Percentiles rank a stretch among this genome's conserved stretches.
Evolutionary conservation across 2,888 invertebrate species (phyloP).

Genomic region (Caenorhabditis sp.): DNA sequence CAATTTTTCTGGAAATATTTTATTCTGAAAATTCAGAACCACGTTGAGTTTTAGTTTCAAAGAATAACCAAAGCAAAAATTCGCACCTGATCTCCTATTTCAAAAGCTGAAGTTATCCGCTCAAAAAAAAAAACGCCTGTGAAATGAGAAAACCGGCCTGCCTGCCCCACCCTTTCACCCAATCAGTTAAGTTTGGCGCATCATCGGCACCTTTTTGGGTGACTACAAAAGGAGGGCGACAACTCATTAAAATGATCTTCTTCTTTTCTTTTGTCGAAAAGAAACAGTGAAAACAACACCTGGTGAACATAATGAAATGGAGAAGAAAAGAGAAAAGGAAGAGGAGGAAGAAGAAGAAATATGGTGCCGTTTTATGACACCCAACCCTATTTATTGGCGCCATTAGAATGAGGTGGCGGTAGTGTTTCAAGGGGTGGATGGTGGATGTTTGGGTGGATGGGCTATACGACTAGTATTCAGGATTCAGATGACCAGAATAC

Average conservation of each 20-base stretch:
- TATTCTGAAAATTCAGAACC: too few species aligned
- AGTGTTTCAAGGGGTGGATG: background rate
- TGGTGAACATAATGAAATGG: background rate
- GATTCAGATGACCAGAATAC: too few species aligned
- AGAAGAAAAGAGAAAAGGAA: too few species aligned
- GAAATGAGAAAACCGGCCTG: too few species aligned
- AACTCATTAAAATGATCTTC: background rate
- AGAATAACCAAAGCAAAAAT: too few species aligned
- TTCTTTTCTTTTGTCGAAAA: background rate
- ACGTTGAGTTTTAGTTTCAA: too few species aligned
- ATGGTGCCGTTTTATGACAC: conserved; percentile 1
- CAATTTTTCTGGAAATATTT: too few species aligned
- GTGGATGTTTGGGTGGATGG: too few species aligned
- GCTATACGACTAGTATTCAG: too few species aligned
- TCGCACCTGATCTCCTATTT: too few species aligned
- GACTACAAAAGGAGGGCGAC: background rate
- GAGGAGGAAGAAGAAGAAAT: background rate
- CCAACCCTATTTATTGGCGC: conserved; percentile 1
- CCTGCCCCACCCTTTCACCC: background rate
- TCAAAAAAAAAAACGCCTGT: too few species aligned
- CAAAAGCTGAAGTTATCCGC: too few species aligned
- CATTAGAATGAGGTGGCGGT: background rate
- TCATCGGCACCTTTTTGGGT: background rate
- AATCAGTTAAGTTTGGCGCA: background rate
- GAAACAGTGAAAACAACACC: background rate